These are phyloP conservation scores for Aplocera efformata DNA, from an alignment of 2,888 invertebrate species.

Conservation along the genomic window DNA sequence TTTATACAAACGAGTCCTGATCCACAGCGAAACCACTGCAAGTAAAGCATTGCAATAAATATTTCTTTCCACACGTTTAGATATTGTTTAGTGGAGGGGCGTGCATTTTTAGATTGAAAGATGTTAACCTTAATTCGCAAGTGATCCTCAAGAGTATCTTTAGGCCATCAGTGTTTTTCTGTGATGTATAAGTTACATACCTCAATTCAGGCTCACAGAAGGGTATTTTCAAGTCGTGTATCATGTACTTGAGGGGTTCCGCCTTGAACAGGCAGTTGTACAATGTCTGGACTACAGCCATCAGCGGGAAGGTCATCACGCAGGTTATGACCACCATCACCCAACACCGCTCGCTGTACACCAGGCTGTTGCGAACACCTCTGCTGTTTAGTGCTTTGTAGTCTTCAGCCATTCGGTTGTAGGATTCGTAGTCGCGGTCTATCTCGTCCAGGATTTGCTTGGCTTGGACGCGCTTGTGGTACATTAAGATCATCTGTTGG, in stretches of 20 bases:
- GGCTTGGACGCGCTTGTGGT: conserved; percentile 33
- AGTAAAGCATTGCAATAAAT: no score
- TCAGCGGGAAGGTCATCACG: conserved; percentile 42
- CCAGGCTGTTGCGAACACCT: conserved; percentile 30
- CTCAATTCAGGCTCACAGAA: conserved; percentile 31
- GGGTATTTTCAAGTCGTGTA: conserved; percentile 51
- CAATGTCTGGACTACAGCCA: conserved; percentile 37
- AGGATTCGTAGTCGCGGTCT: conserved; percentile 36
- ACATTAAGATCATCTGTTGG: conserved; percentile 51
- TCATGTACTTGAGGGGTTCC: conserved; percentile 44
- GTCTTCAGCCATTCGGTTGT: conserved; percentile 28
- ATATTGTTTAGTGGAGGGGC: no score
- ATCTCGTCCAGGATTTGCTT: conserved; percentile 47
- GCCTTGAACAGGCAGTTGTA: conserved; percentile 37
- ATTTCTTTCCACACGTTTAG: no score
- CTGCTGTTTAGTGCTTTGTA: conserved; percentile 30
- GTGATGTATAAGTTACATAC: no score
- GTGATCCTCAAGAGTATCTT: no score
- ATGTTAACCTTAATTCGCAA: no score
- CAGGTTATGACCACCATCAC: conserved; percentile 26
- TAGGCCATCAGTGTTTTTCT: no score
- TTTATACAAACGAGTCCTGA: no score
- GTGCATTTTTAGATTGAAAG: no score
- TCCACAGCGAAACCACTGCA: no score
- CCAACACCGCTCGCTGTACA: conserved; percentile 49